A percentile compares a stretch with the other conserved stretches of the same genome.
These are phyloP conservation scores for Reinhardtius hippoglossoides DNA, from an alignment of 2,113 vertebrate genomes.

Conservation along the genomic window DNA sequence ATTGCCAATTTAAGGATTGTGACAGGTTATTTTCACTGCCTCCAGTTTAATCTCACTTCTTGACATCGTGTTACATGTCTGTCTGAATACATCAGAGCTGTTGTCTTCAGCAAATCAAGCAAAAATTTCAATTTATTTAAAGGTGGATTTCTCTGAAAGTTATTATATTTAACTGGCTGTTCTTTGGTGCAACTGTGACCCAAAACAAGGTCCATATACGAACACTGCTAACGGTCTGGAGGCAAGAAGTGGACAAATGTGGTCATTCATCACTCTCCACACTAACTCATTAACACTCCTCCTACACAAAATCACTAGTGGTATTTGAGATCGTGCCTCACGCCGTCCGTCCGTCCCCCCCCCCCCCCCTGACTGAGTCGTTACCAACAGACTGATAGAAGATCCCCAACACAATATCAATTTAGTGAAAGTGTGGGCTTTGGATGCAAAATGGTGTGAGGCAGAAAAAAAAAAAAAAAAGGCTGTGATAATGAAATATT, in stretches of 20 bases:
- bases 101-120: not conserved
- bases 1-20: conserved; percentile 23
- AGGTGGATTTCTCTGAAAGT: not conserved
- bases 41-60: conserved; percentile 13
- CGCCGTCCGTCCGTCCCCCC: conserved; percentile 12
- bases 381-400: conserved; percentile 24
- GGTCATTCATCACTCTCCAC: conserved; percentile 34
- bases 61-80: not conserved
- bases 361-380: conserved; percentile 30
- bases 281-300: conserved; percentile 46
- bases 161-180: not conserved
- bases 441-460: conserved; percentile 34
- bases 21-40: conserved; percentile 3
- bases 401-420: conserved; percentile 29
- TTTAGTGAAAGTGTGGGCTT: conserved; percentile 32
- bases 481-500: conserved; percentile 2
- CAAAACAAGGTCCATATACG: not conserved
- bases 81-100: conserved; percentile 9
- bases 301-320: conserved; percentile 43
- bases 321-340: conserved; percentile 40
- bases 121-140: not conserved
- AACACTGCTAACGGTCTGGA: conserved; percentile 15
- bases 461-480: not conserved
- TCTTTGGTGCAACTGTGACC: not conserved
- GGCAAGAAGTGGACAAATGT: conserved; percentile 32